These are phyloP conservation scores for Deilephila elpenor DNA, from an alignment of 2,888 invertebrate species.

Conservation along the genomic window DNA sequence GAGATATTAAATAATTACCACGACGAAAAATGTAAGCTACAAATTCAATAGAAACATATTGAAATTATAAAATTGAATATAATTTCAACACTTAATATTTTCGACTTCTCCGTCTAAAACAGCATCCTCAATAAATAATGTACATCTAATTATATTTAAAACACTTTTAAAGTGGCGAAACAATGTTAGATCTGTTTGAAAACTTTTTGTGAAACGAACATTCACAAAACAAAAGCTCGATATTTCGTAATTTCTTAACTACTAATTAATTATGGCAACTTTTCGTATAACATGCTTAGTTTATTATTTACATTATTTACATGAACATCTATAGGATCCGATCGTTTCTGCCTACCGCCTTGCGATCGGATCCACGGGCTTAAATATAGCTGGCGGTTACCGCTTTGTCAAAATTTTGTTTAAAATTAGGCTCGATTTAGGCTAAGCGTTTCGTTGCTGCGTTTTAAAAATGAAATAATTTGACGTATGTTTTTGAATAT, in stretches of 20 bases:
- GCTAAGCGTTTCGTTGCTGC: background rate
- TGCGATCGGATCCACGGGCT: background rate
- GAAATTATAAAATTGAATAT: no score
- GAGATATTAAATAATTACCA: no score
- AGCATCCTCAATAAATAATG: constrained; percentile 8
- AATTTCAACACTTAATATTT: background rate
- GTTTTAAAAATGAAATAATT: background rate
- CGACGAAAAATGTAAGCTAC: no score
- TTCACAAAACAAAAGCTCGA: constrained; percentile 30
- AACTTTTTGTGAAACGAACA: constrained; percentile 18
- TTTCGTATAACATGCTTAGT: constrained; percentile 59
- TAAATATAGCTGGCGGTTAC: background rate
- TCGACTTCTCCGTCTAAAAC: background rate
- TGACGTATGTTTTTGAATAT: background rate
- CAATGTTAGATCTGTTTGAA: constrained; percentile 19
- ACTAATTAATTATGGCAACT: constrained; percentile 65
- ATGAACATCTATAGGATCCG: constrained; percentile 18
- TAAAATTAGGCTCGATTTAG: background rate
- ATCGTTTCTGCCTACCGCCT: background rate
- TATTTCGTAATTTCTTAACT: constrained; percentile 38
- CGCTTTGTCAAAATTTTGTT: background rate
- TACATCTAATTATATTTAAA: constrained; percentile 12
- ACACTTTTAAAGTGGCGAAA: constrained; percentile 26
- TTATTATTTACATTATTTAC: constrained; percentile 29
- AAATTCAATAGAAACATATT: no score